Evolutionary conservation across 2,113 vertebrate species (phyloP), one percentile per base, ranked within the genome.

Genomic region (Rhegmatorhina hoffmannsi): DNA sequence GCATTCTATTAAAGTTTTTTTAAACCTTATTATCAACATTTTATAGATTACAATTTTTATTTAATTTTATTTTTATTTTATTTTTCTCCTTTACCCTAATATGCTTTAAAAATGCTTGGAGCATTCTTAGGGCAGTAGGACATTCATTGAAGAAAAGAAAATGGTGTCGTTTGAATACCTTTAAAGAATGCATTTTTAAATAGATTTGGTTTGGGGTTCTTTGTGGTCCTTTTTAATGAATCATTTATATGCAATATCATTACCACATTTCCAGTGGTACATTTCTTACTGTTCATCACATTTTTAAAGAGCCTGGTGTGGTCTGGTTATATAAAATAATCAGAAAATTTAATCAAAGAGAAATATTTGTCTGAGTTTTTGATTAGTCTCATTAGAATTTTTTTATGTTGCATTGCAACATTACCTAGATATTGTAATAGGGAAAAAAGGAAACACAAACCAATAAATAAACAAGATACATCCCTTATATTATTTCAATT

Each of bases 41-140:
- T 97, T 84, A 95, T 67, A 3, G 92, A 97, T 72, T 96, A 93
- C 93, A 98, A 98, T 84, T 96, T 84, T 94, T 98, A 80, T 83
- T 98, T 95, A 38, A 91, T 92, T 25, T 98, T 96, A 91, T 92
- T 25, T 6, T 92, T 93, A 3, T 96, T 98, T 87, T 97, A 81
- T 17, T 87, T 95, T 87, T 98, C 97, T 81, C 36, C 89, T 97
- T 98, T 98, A 56, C 70, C 90, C 20, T 97, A 78, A 34, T 91
- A 96, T 20, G 43, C 11, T 96, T 97, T 63, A 95, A 95, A 94
- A 98, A 98, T 84, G 96, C 93, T 75, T 98, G 95, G 38, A 98
- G 90, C 15, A 96, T 97, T 92, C 97, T 98, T 80, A 97, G 87
- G 14, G 95, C 95, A 90, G 96, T 97, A 62, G 96, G 96, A 92